phyloP scores from a whole-genome alignment of 2,797 vertebrate species.

The Gambelia wislizenii region DNA sequence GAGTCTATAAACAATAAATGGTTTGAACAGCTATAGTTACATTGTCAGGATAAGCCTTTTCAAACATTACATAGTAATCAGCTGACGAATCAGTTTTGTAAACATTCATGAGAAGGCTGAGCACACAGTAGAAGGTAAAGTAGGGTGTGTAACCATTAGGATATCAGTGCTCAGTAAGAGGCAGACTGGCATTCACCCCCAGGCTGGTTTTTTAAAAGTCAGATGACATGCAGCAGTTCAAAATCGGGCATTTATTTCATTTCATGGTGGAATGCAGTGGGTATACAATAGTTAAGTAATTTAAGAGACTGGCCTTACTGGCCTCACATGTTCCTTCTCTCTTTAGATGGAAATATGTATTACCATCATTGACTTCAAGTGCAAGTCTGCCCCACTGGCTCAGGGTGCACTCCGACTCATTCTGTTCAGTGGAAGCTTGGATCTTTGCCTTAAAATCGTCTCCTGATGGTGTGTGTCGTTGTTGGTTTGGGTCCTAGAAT shows the following conservation, averaged over 20 bases:
- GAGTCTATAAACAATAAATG: conserved; percentile 76
- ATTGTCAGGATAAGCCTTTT: conserved; percentile 51
- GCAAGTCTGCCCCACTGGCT: neutral
- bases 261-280: neutral
- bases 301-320: too few species aligned
- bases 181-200: neutral
- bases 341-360: neutral
- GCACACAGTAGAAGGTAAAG: conserved; percentile 23
- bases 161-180: neutral
- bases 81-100: conserved; percentile 6
- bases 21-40: conserved; percentile 33
- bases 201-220: neutral
- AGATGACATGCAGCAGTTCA: neutral
- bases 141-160: neutral
- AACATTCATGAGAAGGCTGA: neutral
- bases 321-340: too few species aligned
- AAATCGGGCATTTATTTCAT: neutral
- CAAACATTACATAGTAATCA: conserved; percentile 49
- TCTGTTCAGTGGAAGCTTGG: neutral
- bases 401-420: neutral
- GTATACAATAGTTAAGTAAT: neutral
- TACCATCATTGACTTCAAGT: neutral
- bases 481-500: neutral
- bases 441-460: neutral
- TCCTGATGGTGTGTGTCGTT: neutral